Conservation (phyloP, 2,797 vertebrate species). For the Lacerta agilis region DNA sequence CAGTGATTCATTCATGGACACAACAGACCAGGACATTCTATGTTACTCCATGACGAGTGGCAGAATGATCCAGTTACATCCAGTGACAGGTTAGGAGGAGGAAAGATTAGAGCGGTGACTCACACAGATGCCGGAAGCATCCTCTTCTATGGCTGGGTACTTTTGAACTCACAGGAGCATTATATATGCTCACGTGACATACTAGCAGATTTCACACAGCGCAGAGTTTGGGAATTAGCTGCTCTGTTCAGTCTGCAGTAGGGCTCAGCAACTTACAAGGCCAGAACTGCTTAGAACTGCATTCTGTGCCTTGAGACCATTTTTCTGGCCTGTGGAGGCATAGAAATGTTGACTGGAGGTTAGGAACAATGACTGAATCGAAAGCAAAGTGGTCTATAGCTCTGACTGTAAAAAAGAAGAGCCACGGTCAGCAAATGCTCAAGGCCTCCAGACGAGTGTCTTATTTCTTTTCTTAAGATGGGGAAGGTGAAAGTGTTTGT, state of each 20-base stretch:
- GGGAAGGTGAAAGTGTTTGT: neutral
- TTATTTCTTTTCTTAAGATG: neutral
- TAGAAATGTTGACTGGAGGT: too few relatives aligned
- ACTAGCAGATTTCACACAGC: neutral
- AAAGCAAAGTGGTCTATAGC: neutral
- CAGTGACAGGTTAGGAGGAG: neutral
- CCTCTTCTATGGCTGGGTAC: neutral
- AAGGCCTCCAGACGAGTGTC: neutral
- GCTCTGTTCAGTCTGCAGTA: neutral
- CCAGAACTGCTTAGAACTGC: neutral
- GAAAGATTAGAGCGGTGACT: neutral
- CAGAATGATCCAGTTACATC: neutral
- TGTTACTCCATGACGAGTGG: neutral
- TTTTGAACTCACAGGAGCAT: neutral
- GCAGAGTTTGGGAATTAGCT: neutral
- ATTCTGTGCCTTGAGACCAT: neutral
- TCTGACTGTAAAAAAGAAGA: neutral
- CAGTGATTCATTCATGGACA: neutral
- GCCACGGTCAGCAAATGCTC: neutral
- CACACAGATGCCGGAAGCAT: neutral
- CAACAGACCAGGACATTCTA: neutral
- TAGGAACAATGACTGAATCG: conserved; percentile 14
- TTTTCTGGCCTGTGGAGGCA: neutral
- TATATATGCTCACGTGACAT: too few relatives aligned
- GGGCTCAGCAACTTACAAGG: neutral